Conservation (phyloP, 92 coral and sea anemone species). For the Bergia puertoricense region DNA sequence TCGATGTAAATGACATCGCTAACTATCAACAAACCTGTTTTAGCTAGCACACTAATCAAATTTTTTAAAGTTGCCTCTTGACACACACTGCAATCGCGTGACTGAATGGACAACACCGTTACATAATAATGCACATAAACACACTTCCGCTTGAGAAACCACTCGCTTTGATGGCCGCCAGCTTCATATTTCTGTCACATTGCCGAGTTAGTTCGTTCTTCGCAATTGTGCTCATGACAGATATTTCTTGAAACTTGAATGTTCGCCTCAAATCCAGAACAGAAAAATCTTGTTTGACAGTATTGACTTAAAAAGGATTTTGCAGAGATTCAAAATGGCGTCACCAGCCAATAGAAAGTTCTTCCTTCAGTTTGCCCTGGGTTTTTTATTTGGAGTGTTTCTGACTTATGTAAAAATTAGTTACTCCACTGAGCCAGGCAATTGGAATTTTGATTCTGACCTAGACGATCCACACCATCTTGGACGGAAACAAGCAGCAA, state of each 20-base stretch:
- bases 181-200: not conserved
- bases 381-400: slow-evolving; percentile 23
- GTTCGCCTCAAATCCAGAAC: not conserved
- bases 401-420: not conserved
- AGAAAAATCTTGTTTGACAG: not conserved
- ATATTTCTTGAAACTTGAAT: too few species aligned
- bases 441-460: slow-evolving; percentile 69
- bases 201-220: not conserved
- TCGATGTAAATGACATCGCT: too few species aligned
- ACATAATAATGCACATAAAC: too few species aligned
- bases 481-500: slow-evolving; percentile 42
- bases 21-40: too few species aligned
- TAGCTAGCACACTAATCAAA: too few species aligned
- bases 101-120: too few species aligned
- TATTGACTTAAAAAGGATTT: not conserved
- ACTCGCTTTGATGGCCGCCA: not conserved
- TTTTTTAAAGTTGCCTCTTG: too few species aligned
- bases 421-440: not conserved
- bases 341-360: not conserved
- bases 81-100: too few species aligned
- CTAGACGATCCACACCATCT: slow-evolving; percentile 62
- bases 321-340: slow-evolving; percentile 2
- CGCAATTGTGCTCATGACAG: not conserved
- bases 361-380: not conserved
- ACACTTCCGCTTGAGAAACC: not conserved